Conservation (phyloP, 2,113 vertebrate species). For the Phaethon lepturus region DNA sequence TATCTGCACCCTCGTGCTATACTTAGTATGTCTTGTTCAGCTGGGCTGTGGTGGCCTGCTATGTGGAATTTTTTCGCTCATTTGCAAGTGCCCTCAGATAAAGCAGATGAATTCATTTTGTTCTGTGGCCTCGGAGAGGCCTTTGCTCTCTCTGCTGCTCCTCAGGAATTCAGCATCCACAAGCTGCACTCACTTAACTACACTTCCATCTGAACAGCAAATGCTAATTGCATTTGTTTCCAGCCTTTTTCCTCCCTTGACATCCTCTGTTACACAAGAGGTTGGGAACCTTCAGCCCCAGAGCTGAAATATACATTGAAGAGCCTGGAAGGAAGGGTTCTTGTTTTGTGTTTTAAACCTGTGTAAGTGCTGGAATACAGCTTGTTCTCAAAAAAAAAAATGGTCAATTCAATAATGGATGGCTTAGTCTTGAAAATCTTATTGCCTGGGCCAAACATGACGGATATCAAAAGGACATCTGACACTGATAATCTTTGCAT, state of each 20-base stretch:
- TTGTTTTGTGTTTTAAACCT: not conserved
- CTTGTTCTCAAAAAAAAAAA: not conserved
- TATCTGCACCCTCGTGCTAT: not conserved
- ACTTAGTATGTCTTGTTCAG: not conserved
- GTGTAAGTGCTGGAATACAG: not conserved
- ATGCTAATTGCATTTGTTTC: constrained; percentile 1
- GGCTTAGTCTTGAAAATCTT: not conserved
- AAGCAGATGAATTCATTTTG: constrained; percentile 23
- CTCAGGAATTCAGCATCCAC: not conserved
- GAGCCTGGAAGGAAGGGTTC: not conserved
- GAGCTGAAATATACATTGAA: not conserved
- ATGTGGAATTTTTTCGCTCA: not conserved
- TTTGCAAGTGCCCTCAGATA: constrained; percentile 26
- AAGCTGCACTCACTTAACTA: not conserved
- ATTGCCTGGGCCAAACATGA: not conserved
- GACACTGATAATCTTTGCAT: not conserved
- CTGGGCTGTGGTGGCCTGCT: not conserved
- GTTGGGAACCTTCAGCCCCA: not conserved
- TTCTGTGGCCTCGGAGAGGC: not conserved
- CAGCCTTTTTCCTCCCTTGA: not conserved
- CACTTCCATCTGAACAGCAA: not conserved
- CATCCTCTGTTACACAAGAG: not conserved
- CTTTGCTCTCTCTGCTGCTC: not conserved
- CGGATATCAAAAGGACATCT: not conserved
- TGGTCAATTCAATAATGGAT: not conserved